Percentiles rank a stretch among this genome's conserved stretches.
Conservation (phyloP, 2,888 invertebrate genomes). For the Athripsodes cinereus region DNA sequence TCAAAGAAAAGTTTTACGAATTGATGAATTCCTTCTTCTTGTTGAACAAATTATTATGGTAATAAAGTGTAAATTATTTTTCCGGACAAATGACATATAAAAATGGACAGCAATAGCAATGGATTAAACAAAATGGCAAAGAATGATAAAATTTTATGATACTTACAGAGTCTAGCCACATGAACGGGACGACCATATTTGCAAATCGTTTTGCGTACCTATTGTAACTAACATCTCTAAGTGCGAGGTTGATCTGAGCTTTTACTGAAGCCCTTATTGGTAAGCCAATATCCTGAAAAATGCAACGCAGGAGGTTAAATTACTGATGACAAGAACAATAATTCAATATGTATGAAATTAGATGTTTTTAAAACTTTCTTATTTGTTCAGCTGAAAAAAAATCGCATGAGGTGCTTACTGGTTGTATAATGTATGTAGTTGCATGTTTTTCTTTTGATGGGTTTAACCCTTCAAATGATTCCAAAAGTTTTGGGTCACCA, state of each 20-base stretch:
- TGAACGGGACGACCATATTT: constrained; percentile 58
- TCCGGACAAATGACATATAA: no score
- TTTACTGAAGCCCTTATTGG: constrained; percentile 58
- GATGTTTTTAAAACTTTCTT: no score
- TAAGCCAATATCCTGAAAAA: constrained; percentile 55
- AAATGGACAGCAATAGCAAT: no score
- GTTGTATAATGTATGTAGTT: constrained; percentile 61
- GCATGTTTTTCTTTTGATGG: constrained; percentile 51
- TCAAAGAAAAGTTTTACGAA: no score
- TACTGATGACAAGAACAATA: no score
- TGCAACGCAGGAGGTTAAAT: no score
- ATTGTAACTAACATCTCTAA: constrained; percentile 57
- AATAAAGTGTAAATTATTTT: no score
- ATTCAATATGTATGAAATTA: no score
- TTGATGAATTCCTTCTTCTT: no score
- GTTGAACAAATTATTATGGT: no score
- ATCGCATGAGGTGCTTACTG: constrained; percentile 45
- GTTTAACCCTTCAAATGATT: constrained; percentile 55
- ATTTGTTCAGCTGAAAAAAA: background rate
- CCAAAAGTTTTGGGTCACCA: constrained; percentile 52
- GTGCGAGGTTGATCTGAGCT: constrained; percentile 67
- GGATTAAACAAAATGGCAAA: no score
- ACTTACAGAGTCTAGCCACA: constrained; percentile 68
- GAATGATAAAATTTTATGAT: no score
- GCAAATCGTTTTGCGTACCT: constrained; percentile 55